Evolutionary conservation across 2,888 invertebrate genomes (phyloP), one percentile per base, ranked within the genome.

Genomic region (Agrotis ipsilon): DNA sequence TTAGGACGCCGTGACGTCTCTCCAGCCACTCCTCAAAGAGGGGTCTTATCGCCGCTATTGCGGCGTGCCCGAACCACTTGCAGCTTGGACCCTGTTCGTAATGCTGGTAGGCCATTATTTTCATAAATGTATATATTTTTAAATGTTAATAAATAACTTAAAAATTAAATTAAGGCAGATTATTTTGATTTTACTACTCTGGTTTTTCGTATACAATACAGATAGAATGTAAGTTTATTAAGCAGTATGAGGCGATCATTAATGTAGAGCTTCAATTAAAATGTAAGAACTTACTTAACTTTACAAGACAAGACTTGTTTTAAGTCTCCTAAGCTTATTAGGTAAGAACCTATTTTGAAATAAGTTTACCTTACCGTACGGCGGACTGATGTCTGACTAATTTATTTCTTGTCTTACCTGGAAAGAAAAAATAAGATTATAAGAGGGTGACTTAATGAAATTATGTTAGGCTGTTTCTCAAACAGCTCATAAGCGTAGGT

Each of bases 321-420:
- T 78, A 84, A 63, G 65, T 71, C 51, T 75, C 62, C 18, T 72
- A 64, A 66, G 43, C 45, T 79, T 79, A 72, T 77, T 77, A 72
- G n/a, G 24, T 57, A 70, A 18, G n/a, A 52, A 72, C 24, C 39
- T 60, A 72, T 73, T 77, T 84, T 14, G n/a, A 82, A 82, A 83
- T 83, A 84, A 66, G 65, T 76, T 86, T 87, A 88, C 88, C 85
- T 83, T 82, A 24, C 69, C 39, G 39, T 39, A 11, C 39, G 39
- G 39, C 39, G 39, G 1, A 39, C 21, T 39, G 45, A 24, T 52
- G 14, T 14, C 32, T 21, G 61, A 43, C 39, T 11, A 66, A 59
- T 72, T 16, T 60, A 72, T 63, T 71, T 71, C 54, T 49, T 61
- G 45, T 78, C 87, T 89, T 90, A 90, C 90, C 90, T 90, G 90